phyloP scores from a whole-genome alignment of 2,797 vertebrate genomes.

The Muscicapa comitata region DNA sequence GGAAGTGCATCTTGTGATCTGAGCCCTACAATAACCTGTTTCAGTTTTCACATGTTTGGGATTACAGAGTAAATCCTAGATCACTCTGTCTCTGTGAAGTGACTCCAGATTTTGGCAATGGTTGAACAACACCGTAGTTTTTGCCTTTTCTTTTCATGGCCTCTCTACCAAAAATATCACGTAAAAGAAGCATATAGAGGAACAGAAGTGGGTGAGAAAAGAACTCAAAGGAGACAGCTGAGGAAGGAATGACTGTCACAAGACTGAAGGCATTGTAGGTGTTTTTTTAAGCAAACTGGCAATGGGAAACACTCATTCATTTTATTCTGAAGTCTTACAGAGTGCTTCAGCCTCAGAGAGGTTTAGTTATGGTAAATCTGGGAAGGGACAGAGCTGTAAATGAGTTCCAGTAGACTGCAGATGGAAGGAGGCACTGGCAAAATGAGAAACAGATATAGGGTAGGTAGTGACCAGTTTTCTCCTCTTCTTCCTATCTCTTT shows the following conservation, averaged over 20 bases:
- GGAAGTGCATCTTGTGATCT: constrained; percentile 16
- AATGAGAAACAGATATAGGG: not conserved
- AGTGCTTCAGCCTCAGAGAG: not conserved
- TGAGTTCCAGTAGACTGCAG: not conserved
- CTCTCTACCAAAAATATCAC: not conserved
- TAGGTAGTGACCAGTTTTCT: not conserved
- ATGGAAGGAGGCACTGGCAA: not conserved
- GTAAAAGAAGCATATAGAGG: not conserved
- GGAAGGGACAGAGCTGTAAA: not conserved
- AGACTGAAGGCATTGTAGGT: not conserved
- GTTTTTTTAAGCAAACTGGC: not conserved
- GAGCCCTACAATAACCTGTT: not conserved
- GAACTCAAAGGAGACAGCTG: not conserved
- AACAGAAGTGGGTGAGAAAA: constrained; percentile 4
- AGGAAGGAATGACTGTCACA: constrained; percentile 35
- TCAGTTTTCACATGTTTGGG: constrained; percentile 20
- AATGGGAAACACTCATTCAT: not conserved
- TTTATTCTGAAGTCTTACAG: not conserved
- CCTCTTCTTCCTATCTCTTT: not conserved
- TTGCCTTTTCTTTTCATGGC: not conserved
- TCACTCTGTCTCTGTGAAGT: constrained; percentile 15
- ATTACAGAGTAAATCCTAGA: constrained; percentile 6
- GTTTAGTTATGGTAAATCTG: not conserved
- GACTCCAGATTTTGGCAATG: constrained; percentile 32
- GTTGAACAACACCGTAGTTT: constrained; percentile 18